Evolutionary conservation across 2,113 vertebrate species (phyloP), one percentile per base, ranked within the genome.

Genomic region (Agapornis roseicollis): DNA sequence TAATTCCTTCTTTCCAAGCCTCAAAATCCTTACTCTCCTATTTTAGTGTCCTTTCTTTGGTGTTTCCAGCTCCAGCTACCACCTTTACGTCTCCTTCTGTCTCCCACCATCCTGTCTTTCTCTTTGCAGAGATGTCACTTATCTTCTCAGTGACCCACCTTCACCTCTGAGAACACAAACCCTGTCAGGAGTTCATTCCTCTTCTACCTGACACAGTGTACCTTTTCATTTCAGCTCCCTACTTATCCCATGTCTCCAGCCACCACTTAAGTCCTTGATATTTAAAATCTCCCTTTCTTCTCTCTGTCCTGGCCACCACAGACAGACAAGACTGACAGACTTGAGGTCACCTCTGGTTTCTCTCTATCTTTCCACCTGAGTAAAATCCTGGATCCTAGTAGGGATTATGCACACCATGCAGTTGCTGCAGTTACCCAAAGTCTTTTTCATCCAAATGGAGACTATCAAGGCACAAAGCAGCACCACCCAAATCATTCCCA

Each of bases 211-310:
- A 5, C 33, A 46, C 33, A n/a, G 31, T 1, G 7, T 46, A 17
- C 11, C 8, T 41, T 52, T 58, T 60, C 0, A 0, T 71, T 92
- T 47, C 24, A 65, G n/a, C 12, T 71, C 17, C 39, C 17, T 46
- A 19, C 25, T 25, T 41, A 28, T 19, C 39, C 31, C 25, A 31
- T 16, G 3, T 33, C 50, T 65, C 37, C 24, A 65, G 33, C 17
- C 0, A 0, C 25, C 25, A 14, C 52, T 47, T 35, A 60, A 0
- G 0, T 29, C 0, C 0, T n/a, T 53, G 24, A 17, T 52, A 35
- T 7, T 33, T 41, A 41, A 65, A 23, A 25, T 68, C 10, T 52
- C 13, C n/a, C 22, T 33, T 79, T 68, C 41, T 84, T 20, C 22
- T 61, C 18, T 33, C 60, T 61, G 7, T n/a, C 35, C 23, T 72